Evolutionary conservation across 2,888 invertebrate species (phyloP).

Genomic region (Cosmia pyralina): DNA sequence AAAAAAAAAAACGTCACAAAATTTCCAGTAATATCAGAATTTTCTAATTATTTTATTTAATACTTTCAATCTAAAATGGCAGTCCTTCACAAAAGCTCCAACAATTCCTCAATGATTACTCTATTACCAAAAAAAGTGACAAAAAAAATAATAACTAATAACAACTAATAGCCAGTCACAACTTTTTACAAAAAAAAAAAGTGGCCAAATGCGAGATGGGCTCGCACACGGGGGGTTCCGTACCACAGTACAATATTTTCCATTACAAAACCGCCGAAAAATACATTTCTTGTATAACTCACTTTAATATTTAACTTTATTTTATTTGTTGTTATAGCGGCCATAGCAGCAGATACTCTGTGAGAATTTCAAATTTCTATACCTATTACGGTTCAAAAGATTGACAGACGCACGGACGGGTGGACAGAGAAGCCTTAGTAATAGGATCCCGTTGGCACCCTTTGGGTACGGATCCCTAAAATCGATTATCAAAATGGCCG

Average conservation of each 20-base stretch:
- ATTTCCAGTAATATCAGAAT: background rate
- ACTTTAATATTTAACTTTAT: background rate
- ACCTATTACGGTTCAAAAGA: background rate
- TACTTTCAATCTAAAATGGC: background rate
- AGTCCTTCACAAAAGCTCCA: background rate
- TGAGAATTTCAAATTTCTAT: background rate
- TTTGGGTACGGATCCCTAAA: conserved; percentile 14
- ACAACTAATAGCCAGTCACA: conserved; percentile 54
- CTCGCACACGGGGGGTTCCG: background rate
- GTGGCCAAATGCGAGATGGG: background rate
- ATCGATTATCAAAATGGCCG: conserved; percentile 47
- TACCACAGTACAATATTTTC: background rate
- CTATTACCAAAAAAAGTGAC: conserved; percentile 8
- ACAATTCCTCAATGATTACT: conserved; percentile 31
- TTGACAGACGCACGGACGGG: background rate
- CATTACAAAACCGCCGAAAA: background rate
- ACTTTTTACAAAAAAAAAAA: conserved; percentile 52
- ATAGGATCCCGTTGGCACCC: background rate
- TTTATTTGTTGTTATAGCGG: background rate
- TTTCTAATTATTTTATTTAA: background rate
- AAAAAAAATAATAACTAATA: conserved; percentile 47
- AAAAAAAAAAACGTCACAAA: background rate
- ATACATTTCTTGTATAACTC: background rate
- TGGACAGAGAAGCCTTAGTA: background rate
- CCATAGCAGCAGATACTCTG: background rate